phyloP scores from a whole-genome alignment of 2,113 vertebrate genomes.

The Romanogobio albipinnatus region DNA sequence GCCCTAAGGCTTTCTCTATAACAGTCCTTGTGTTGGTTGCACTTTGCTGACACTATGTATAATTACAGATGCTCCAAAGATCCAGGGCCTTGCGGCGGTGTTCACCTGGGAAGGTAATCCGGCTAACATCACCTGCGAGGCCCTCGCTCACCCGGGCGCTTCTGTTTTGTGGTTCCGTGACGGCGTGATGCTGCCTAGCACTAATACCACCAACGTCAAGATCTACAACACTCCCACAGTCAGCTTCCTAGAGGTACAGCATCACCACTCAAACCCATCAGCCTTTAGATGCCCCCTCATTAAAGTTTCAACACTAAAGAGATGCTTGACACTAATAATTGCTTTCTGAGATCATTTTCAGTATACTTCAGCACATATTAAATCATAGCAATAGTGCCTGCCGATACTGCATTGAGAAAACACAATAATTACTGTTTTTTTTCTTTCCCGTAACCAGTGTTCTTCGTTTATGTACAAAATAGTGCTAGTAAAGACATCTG shows the following conservation, averaged over 20 bases:
- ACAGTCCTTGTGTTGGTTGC: not conserved
- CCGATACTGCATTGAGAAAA: not conserved
- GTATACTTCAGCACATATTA: not conserved
- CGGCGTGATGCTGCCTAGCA: constrained; percentile 84
- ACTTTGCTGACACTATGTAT: constrained; percentile 23
- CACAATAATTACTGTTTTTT: not conserved
- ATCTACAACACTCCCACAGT: constrained; percentile 84
- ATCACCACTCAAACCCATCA: not conserved
- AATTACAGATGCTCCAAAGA: constrained; percentile 90
- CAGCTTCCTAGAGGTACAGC: constrained; percentile 89
- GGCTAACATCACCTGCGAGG: constrained; percentile 94
- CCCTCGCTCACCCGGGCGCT: constrained; percentile 89
- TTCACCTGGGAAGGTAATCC: constrained; percentile 97
- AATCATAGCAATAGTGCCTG: not conserved
- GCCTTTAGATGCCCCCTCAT: not conserved
- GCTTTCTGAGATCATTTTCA: not conserved
- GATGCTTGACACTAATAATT: constrained; percentile 3
- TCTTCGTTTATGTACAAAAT: constrained; percentile 35
- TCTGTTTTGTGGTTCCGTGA: constrained; percentile 92
- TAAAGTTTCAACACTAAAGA: constrained; percentile 18
- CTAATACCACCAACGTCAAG: constrained; percentile 91
- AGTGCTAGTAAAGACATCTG: constrained; percentile 23
- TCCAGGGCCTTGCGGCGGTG: constrained; percentile 82
- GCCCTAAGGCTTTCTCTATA: not conserved
- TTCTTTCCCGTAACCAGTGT: not conserved